phyloP scores from a whole-genome alignment of 1,140 invertebrate species.

The Orchesella cincta region DNA sequence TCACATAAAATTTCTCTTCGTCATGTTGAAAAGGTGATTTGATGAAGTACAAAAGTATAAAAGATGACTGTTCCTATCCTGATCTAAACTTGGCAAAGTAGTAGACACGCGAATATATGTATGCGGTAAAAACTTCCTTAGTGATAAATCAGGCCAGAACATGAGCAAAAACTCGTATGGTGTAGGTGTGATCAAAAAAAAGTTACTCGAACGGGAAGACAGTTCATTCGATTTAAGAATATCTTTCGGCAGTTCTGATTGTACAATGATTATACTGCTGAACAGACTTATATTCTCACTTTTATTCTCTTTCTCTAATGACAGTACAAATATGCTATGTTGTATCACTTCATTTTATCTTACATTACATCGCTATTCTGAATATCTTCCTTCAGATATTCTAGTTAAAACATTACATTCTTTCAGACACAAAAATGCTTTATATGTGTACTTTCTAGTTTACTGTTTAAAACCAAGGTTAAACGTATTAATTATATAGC shows the following conservation, averaged over 20 bases:
- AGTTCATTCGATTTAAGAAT: too few species aligned
- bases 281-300: constrained; percentile 27
- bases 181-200: background rate
- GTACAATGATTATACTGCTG: background rate
- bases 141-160: background rate
- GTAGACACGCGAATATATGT: background rate
- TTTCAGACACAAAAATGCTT: background rate
- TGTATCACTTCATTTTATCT: background rate
- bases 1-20: background rate
- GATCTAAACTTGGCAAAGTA: too few species aligned
- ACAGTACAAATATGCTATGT: background rate
- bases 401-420: background rate
- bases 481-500: too few species aligned
- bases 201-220: background rate
- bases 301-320: background rate
- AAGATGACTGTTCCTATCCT: too few species aligned
- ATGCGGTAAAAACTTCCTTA: background rate
- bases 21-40: background rate
- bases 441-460: background rate
- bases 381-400: background rate
- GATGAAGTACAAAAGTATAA: too few species aligned
- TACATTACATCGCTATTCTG: background rate
- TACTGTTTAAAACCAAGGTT: too few species aligned
- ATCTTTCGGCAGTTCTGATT: too few species aligned
- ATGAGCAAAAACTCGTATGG: background rate